phyloP scores from a whole-genome alignment of 2,797 vertebrate species.

The Steatocranus sp. region DNA sequence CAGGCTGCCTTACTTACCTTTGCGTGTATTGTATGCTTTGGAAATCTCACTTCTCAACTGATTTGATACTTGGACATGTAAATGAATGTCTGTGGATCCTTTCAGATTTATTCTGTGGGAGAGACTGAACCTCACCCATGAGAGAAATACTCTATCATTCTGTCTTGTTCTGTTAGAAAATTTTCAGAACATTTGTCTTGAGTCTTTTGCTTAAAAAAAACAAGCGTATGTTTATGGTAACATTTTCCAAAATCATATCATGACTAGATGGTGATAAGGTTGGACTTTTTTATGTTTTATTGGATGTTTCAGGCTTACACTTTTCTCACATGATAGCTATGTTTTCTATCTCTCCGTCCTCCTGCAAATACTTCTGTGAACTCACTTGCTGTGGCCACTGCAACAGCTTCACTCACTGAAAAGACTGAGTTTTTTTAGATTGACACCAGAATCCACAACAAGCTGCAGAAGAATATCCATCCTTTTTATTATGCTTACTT shows the following conservation, averaged over 20 bases:
- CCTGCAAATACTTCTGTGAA: background rate
- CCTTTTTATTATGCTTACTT: background rate
- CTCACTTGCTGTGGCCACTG: background rate
- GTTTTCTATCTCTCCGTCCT: accelerated
- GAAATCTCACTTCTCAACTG: background rate
- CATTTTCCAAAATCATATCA: background rate
- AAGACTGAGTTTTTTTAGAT: background rate
- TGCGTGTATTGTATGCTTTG: accelerated
- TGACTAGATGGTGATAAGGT: accelerated
- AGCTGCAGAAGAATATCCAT: background rate
- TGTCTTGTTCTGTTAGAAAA: background rate
- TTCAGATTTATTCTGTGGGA: background rate
- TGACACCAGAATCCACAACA: accelerated
- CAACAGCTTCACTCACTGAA: background rate
- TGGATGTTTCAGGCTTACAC: accelerated
- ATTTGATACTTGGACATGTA: background rate
- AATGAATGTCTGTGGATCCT: background rate
- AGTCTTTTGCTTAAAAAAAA: background rate
- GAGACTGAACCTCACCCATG: background rate
- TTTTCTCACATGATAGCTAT: background rate
- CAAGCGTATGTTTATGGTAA: accelerated
- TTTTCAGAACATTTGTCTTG: background rate
- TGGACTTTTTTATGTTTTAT: background rate
- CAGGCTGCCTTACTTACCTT: background rate
- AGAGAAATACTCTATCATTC: background rate